Evolutionary conservation across 2,113 vertebrate species (phyloP).

Genomic region (Callipepla californica): DNA sequence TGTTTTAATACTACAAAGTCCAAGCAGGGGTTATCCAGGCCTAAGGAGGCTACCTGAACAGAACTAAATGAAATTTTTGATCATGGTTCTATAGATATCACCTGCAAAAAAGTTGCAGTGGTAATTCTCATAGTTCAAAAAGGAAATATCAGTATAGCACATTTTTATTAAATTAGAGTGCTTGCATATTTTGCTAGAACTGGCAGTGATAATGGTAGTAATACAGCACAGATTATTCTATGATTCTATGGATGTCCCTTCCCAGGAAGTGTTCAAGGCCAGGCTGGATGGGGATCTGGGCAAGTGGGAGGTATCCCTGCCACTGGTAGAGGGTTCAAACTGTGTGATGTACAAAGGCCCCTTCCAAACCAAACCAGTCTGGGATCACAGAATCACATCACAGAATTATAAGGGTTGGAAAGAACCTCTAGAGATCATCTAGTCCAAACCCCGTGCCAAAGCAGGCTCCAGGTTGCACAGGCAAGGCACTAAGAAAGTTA

Average conservation of each 20-base stretch:
- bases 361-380: background rate
- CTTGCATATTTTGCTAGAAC: background rate
- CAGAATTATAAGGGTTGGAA: too few relatives aligned
- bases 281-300: background rate
- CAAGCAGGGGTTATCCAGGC: background rate
- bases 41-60: background rate
- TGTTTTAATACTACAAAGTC: background rate
- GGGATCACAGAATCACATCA: background rate
- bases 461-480: too few relatives aligned
- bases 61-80: background rate
- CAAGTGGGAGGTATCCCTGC: background rate
- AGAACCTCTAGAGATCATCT: too few relatives aligned
- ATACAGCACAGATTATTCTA: background rate
- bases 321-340: background rate
- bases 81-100: background rate
- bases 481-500: background rate
- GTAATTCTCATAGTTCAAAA: background rate
- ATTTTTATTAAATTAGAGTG: background rate
- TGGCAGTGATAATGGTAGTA: background rate
- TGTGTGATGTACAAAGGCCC: background rate
- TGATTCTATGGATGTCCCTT: background rate
- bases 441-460: too few relatives aligned
- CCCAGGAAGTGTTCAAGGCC: background rate
- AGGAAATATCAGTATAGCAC: background rate
- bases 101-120: background rate